Evolutionary conservation across 2,888 invertebrate species (phyloP), one percentile per base, ranked within the genome.

Genomic region (Elgonia sp.): DNA sequence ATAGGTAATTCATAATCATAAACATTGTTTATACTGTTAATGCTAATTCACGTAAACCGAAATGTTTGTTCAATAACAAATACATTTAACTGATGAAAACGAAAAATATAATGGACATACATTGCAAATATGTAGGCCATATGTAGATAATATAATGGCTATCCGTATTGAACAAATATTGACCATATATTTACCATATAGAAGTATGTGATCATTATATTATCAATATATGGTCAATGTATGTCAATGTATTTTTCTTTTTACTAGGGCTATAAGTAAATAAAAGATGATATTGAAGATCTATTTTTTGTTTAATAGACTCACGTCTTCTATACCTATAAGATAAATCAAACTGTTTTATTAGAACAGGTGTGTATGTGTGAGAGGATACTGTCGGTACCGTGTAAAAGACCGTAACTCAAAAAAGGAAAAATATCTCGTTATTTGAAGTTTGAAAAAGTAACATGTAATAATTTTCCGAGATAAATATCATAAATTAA

Each of bases 301-400:
- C 5, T 3, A 29, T 3, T 29, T 29, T 29, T 29, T 29, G 29
- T 29, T 29, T 29, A 5, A 29, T 29, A 5, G 29, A 53, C 37
- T 37, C 37, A n/a, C n/a, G 14, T 21, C 3, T 60, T 21, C 10
- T 62, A 29, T 29, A 21, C 37, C 16, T 16, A 7, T 62, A 37
- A 62, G 2, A 62, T 37, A 62, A 62, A 62, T 16, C 14, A 21
- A 62, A 37, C 16, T n/a, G 16, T 50, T n/a, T 37, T 10, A 62
- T 91, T 53, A 90, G 81, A 86, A 84, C 79, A 62, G 87, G 69
- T 80, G 84, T 89, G 90, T 89, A 79, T 80, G 89, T 91, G 89
- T 83, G 89, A 90, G 90, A 90, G 88, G 87, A 89, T 85, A 86
- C 86, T 90, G 90, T 89, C 89, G 87, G 88, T 89, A 77, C 88